Conservation (phyloP, 2,888 invertebrate species). For the Epinotia brunnichana region DNA sequence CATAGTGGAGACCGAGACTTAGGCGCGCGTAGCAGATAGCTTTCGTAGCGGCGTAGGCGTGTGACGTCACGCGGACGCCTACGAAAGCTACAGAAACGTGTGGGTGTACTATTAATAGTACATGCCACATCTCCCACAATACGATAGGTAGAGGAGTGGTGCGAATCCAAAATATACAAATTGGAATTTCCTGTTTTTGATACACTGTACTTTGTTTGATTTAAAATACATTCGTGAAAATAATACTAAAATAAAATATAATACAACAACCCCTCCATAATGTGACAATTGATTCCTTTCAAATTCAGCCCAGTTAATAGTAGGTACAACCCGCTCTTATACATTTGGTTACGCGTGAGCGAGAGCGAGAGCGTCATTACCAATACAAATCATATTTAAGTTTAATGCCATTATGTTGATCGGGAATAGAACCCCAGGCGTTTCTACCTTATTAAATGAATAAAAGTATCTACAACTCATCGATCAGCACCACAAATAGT, state of each 20-base stretch:
- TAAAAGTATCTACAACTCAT: not conserved
- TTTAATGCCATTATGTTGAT: not conserved
- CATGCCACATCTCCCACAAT: constrained; percentile 14
- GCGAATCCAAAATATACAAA: not conserved
- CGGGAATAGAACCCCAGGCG: not conserved
- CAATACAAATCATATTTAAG: not conserved
- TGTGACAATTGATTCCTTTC: not conserved
- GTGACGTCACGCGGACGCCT: constrained; percentile 62
- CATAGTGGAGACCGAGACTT: constrained; percentile 44
- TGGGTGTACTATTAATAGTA: constrained; percentile 45
- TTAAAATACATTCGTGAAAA: no score
- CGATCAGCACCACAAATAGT: not conserved
- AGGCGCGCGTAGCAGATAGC: constrained; percentile 56
- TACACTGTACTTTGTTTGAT: no score
- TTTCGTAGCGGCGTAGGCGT: constrained; percentile 56
- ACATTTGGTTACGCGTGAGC: not conserved
- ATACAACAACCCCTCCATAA: no score
- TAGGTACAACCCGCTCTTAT: not conserved
- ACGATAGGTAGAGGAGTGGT: not conserved
- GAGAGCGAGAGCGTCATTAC: not conserved
- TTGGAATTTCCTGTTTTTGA: not conserved
- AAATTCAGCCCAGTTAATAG: not conserved
- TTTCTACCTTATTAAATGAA: not conserved
- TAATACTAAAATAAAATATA: no score
- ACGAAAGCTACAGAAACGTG: constrained; percentile 54